Evolutionary conservation across 2,888 invertebrate genomes (phyloP), one percentile per base, ranked within the genome.

Genomic region (Icerya purchasi): DNA sequence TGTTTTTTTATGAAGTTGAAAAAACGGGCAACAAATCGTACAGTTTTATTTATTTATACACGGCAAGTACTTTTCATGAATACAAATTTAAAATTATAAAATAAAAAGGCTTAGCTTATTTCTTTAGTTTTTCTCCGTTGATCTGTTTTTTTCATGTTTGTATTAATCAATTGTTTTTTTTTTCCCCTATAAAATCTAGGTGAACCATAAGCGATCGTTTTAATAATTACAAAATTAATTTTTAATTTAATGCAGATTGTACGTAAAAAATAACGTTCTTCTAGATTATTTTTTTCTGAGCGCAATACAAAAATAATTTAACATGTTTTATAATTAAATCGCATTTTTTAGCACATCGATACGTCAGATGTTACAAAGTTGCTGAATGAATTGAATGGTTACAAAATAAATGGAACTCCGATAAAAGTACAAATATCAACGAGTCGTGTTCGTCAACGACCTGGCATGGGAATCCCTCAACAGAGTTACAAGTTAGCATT

Each of bases 391-490:
- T 76, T 93, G 71, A 90, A 93, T 78, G 91, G 91, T 68, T 83
- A 83, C 74, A 58, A 58, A 51, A 82, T 85, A 71, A 88, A 90
- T 77, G 93, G 92, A 63, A 86, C 87, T 72, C 86, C 86, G 65
- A 84, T 94, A 78, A 88, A 89, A 76, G 68, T 94, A 68, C 92
- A 94, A 77, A 79, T 91, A 66, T 91, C 91, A 64, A 90, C 90
- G 66, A 89, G 88, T 74, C 85, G 88, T 74, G 92, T 92, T 58
- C 80, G 93, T 66, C 91, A 91, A 73, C 84, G 89, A 72, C 91
- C 93, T 69, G 92, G 93, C 68, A 93, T 93, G 92, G 92, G 92
- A 70, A 91, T 91, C 75, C 90, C 91, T 71, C 91, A 90, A 75
- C 90, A 89, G 74, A 93, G 92, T 77, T 91, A 90, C 77, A 83